Percentiles rank a stretch among this genome's conserved stretches.
These are phyloP conservation scores for Therioaphis trifolii DNA, from an alignment of 2,888 invertebrate species.

Conservation along the genomic window DNA sequence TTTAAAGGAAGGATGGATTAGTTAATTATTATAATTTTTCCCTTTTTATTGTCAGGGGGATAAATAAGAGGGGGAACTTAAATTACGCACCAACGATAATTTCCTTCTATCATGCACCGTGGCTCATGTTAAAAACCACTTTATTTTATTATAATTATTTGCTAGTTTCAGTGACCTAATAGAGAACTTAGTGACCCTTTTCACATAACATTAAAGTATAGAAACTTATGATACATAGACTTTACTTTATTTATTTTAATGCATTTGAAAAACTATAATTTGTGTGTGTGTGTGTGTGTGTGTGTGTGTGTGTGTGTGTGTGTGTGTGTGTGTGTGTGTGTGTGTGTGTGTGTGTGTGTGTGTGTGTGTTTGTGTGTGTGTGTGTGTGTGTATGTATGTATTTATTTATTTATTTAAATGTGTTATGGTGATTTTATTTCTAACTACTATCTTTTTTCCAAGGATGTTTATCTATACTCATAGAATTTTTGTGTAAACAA, in stretches of 20 bases:
- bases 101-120: conserved; percentile 36
- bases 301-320: too few relatives aligned
- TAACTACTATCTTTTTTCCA: too few relatives aligned
- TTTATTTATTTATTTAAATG: too few relatives aligned
- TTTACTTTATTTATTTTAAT: neutral
- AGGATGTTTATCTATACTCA: too few relatives aligned
- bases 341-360: too few relatives aligned
- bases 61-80: neutral
- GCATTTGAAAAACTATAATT: too few relatives aligned
- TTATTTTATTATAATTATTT: conserved; percentile 35
- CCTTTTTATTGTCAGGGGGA: conserved; percentile 25
- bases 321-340: too few relatives aligned
- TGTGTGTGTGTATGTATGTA: too few relatives aligned
- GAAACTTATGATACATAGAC: neutral
- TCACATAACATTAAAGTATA: neutral
- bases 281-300: too few relatives aligned
- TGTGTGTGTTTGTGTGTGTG: too few relatives aligned
- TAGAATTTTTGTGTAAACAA: too few relatives aligned
- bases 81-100: conserved; percentile 24
- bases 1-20: neutral
- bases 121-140: conserved; percentile 48
- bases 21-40: conserved; percentile 46
- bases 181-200: conserved; percentile 24
- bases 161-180: conserved; percentile 25
- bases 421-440: too few relatives aligned